phyloP scores from a whole-genome alignment of 2,113 vertebrate species.

The Rhabdomys dilectus region DNA sequence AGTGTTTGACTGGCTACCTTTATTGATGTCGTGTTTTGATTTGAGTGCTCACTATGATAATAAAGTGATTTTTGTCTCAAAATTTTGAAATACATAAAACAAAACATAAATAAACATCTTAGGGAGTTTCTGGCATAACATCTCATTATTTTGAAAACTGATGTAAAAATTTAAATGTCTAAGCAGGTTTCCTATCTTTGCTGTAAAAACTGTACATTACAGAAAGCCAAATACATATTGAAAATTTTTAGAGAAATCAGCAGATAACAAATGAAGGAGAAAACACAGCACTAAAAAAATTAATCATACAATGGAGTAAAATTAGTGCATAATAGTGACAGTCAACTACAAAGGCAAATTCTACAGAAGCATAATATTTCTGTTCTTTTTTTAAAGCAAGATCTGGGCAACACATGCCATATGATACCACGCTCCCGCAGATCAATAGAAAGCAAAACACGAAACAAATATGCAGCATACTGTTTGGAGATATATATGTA shows the following conservation, averaged over 20 bases:
- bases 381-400: background rate
- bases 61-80: background rate
- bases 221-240: background rate
- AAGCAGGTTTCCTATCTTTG: background rate
- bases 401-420: background rate
- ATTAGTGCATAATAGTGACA: background rate
- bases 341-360: background rate
- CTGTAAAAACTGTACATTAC: background rate
- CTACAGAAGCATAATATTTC: too few relatives aligned
- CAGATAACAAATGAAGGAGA: background rate
- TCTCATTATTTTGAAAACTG: background rate
- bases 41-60: background rate
- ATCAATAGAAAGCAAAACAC: background rate
- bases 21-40: background rate
- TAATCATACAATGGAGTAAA: background rate
- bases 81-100: background rate
- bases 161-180: background rate
- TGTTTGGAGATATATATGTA: background rate
- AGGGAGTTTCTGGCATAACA: background rate
- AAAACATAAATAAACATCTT: background rate
- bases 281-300: background rate
- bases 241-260: background rate
- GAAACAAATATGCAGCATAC: background rate
- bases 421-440: background rate
- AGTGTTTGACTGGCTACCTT: background rate